Percentiles rank a stretch among this genome's conserved stretches.
Evolutionary conservation across 1,140 invertebrate genomes (phyloP).

Genomic region (Copidosoma floridanum): DNA sequence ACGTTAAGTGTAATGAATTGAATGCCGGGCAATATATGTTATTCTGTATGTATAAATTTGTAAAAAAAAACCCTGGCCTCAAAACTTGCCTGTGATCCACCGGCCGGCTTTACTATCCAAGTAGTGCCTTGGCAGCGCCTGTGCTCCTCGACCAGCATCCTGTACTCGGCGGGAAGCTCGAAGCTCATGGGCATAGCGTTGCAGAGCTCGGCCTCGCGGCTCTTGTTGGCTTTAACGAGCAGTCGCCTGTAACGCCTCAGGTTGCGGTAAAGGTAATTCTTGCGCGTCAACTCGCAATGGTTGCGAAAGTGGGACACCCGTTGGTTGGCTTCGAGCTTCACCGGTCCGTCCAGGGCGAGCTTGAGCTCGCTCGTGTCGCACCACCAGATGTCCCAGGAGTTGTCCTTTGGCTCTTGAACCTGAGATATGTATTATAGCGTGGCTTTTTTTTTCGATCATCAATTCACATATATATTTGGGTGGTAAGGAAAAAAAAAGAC

Average conservation of each 20-base stretch:
- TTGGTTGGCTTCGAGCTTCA: constrained; percentile 42
- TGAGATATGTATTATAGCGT: constrained; percentile 16
- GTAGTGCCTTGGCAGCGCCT: constrained; percentile 56
- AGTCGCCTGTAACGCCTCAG: constrained; percentile 56
- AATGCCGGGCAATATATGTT: too few species aligned
- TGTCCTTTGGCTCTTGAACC: constrained; percentile 33
- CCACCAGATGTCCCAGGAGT: constrained; percentile 54
- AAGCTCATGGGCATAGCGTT: constrained; percentile 53
- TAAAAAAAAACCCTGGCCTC: too few species aligned
- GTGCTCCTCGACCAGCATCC: constrained; percentile 59
- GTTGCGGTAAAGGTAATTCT: constrained; percentile 64
- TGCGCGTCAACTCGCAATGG: constrained; percentile 63
- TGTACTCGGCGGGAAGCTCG: constrained; percentile 58
- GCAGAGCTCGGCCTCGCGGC: constrained; percentile 45
- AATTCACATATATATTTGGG: neutral
- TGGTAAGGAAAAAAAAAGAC: neutral
- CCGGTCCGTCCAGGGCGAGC: constrained; percentile 32
- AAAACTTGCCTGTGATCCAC: constrained; percentile 50
- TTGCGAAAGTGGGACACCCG: constrained; percentile 57
- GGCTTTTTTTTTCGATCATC: neutral
- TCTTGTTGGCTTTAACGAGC: constrained; percentile 37
- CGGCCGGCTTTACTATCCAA: constrained; percentile 66
- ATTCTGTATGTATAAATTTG: too few species aligned
- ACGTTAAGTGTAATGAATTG: too few species aligned
- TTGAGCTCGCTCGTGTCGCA: constrained; percentile 49